A percentile compares a stretch with the other conserved stretches of the same genome.
Conservation (phyloP, 2,888 invertebrate genomes). For the Sphecodes monilicornis region DNA sequence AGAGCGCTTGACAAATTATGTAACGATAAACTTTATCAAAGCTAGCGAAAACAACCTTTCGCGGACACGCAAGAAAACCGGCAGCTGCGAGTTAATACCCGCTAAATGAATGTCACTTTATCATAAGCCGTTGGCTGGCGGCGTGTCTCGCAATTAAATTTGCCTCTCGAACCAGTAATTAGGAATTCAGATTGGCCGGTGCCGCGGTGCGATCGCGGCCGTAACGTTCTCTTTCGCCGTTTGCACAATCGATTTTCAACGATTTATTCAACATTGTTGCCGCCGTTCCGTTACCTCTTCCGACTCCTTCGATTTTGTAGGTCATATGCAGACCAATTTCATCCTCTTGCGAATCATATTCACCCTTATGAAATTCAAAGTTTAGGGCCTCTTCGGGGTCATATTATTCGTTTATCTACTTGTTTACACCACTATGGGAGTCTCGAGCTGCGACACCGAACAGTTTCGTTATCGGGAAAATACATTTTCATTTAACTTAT, state of each 20-base stretch:
- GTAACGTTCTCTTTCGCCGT: conserved; percentile 52
- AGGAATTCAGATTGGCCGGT: conserved; percentile 59
- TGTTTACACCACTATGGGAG: too few species aligned
- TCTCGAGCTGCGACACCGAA: too few species aligned
- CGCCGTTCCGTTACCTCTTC: background rate
- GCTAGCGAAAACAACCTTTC: conserved; percentile 39
- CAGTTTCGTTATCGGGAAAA: too few species aligned
- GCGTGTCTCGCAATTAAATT: conserved; percentile 59
- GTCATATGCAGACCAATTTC: too few species aligned
- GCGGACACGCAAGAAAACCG: conserved; percentile 33
- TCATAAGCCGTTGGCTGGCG: conserved; percentile 41
- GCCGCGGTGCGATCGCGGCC: conserved; percentile 52
- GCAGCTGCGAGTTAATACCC: conserved; percentile 12
- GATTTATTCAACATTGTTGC: conserved; percentile 7
- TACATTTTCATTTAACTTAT: too few species aligned
- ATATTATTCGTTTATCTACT: too few species aligned
- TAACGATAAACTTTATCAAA: conserved; percentile 47
- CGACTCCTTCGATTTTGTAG: background rate
- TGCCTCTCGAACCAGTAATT: conserved; percentile 48
- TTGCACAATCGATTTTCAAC: conserved; percentile 42
- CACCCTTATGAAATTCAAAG: too few species aligned
- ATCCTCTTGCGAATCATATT: too few species aligned
- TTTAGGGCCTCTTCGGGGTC: too few species aligned
- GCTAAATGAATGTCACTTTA: conserved; percentile 55
- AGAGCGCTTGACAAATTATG: conserved; percentile 19